Percentiles rank a stretch among this genome's conserved stretches.
Conservation (phyloP, 2,888 invertebrate species). For the Nesidiocoris tenuis region DNA sequence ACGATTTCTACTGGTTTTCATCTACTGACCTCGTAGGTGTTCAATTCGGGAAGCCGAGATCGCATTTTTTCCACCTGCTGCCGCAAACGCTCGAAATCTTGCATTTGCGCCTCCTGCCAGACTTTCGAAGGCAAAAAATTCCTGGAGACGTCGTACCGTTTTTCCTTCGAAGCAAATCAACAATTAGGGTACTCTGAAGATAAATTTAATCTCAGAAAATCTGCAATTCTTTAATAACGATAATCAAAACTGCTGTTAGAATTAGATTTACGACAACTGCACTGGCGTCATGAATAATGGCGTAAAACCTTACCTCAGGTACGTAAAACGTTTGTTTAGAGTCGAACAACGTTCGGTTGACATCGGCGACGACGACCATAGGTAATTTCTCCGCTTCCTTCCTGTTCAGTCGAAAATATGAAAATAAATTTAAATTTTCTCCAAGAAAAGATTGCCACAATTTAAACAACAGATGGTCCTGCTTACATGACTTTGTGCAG, state of each 20-base stretch:
- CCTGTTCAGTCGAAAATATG: constrained; percentile 24
- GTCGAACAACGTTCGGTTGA: constrained; percentile 26
- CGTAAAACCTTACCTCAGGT: constrained; percentile 24
- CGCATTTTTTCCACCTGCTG: neutral
- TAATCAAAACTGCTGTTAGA: too few species aligned
- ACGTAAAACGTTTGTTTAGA: constrained; percentile 43
- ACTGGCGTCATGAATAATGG: too few species aligned
- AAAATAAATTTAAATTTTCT: neutral
- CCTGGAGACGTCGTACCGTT: constrained; percentile 7
- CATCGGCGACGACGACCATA: constrained; percentile 33
- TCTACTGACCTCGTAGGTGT: neutral
- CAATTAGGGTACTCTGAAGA: neutral
- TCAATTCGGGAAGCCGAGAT: neutral
- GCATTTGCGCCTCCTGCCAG: constrained; percentile 40
- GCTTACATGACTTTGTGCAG: constrained; percentile 30
- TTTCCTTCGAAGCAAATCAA: neutral
- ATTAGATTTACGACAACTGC: too few species aligned
- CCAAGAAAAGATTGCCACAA: neutral
- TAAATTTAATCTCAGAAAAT: too few species aligned
- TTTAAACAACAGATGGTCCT: neutral
- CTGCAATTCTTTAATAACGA: too few species aligned
- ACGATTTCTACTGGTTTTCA: too few species aligned
- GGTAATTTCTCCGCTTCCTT: constrained; percentile 37
- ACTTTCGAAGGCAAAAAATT: constrained; percentile 39
- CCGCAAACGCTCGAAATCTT: constrained; percentile 27